Conservation (phyloP, 2,888 invertebrate species). For the Asteroscopus sphinx region DNA sequence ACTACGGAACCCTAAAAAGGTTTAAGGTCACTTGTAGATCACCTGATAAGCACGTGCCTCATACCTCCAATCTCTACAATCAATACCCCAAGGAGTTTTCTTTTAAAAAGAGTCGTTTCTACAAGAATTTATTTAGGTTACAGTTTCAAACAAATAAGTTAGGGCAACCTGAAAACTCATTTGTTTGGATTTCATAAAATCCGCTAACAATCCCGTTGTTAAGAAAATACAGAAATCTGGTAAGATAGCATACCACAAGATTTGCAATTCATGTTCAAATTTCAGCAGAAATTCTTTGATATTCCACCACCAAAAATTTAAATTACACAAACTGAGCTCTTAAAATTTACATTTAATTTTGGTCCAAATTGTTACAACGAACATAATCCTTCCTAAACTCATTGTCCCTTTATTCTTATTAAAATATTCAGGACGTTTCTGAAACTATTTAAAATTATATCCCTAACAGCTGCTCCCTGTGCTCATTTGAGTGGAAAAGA, state of each 20-base stretch:
- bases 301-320: slow-evolving; percentile 2
- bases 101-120: not conserved
- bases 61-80: not conserved
- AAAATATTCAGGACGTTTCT: slow-evolving; percentile 37
- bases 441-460: slow-evolving; percentile 53
- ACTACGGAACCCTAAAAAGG: too few relatives aligned
- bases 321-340: slow-evolving; percentile 21
- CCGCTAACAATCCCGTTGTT: not conserved
- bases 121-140: too few relatives aligned
- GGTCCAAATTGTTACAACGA: slow-evolving; percentile 22
- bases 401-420: slow-evolving; percentile 36
- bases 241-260: not conserved
- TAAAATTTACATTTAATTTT: slow-evolving; percentile 30
- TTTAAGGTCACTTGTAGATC: not conserved
- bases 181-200: not conserved
- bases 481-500: slow-evolving; percentile 56
- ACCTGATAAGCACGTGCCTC: not conserved
- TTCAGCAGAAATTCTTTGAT: not conserved
- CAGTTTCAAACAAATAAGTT: too few relatives aligned
- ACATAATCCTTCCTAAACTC: slow-evolving; percentile 38
- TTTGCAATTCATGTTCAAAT: slow-evolving; percentile 8
- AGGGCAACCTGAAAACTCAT: not conserved
- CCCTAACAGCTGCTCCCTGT: slow-evolving; percentile 44
- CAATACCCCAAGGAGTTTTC: slow-evolving; percentile 1
- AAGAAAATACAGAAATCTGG: slow-evolving; percentile 6